Evolutionary conservation across 2,888 invertebrate genomes (phyloP), one percentile per base, ranked within the genome.

Genomic region (Cheilosia scutellata): DNA sequence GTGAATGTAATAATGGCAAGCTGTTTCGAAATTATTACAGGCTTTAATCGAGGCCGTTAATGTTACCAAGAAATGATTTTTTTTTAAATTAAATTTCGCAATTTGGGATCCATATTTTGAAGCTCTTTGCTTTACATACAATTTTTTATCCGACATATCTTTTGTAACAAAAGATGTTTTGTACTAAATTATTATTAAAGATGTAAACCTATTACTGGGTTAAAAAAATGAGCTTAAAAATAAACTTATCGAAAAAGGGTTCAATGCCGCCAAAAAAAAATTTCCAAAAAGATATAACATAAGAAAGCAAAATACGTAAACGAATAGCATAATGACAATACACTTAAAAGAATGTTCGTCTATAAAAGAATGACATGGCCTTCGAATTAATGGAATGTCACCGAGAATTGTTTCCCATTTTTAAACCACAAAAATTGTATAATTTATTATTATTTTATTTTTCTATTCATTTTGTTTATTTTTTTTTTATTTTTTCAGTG

Each of bases 291-390:
- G n/a, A 66, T 25, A 31, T n/a, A 47, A 57, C 51, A 58, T 11
- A 27, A 13, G 42, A 58, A 66, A 72, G 72, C 11, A 29, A 47
- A 31, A 70, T 55, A 53, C 51, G 31, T 53, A 33, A 20, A 11
- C 33, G 37, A 72, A 20, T 74, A 77, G 60, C 68, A 58, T 68
- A 57, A 57, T 58, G 83, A 84, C 79, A 84, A 84, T 84, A 79
- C 57, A 53, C 51, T 49, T 20, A 51, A 47, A 58, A 47, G 44
- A 58, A 31, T 42, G 51, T 66, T 42, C 63, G 57, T 25, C 29
- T 79, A 63, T 70, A 55, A 11, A 40, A 62, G 37, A 68, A 29
- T 44, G 40, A 57, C 49, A 57, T 6, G 20, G 16, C 33, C 47
- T 27, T 44, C 11, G 37, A 33, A 44, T 25, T 58, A 33, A 37